phyloP scores from a whole-genome alignment of 1,140 invertebrate species.

The Aleiodes sp. region DNA sequence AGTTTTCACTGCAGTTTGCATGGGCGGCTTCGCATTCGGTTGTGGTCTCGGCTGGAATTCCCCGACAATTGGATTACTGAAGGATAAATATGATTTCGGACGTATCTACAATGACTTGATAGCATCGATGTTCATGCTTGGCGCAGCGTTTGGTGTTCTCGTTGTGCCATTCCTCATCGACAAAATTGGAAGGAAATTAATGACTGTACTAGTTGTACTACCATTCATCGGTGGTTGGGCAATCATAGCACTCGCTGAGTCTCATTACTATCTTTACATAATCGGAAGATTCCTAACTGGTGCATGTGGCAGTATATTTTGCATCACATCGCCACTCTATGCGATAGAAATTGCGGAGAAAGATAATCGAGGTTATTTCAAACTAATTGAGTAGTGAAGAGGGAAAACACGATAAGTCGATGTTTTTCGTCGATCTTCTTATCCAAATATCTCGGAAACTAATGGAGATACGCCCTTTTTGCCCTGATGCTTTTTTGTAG shows the following conservation, averaged over 20 bases:
- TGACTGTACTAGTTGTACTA: slow-evolving; percentile 60
- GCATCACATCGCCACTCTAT: slow-evolving; percentile 67
- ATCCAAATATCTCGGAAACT: no score
- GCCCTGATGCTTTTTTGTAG: no score
- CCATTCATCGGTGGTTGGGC: slow-evolving; percentile 66
- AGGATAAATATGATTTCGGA: slow-evolving; percentile 38
- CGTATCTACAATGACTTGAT: slow-evolving; percentile 59
- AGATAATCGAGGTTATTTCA: slow-evolving; percentile 62
- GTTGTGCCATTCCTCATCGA: slow-evolving; percentile 64
- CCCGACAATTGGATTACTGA: slow-evolving; percentile 58
- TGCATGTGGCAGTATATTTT: slow-evolving; percentile 66
- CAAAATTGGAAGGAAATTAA: slow-evolving; percentile 65
- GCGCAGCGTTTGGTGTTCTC: slow-evolving; percentile 63
- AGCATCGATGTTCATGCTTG: slow-evolving; percentile 63
- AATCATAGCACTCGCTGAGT: slow-evolving; percentile 54
- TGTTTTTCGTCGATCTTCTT: not conserved
- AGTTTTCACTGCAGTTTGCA: slow-evolving; percentile 36
- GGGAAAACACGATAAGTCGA: not conserved
- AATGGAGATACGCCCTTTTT: no score
- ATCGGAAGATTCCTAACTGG: slow-evolving; percentile 65
- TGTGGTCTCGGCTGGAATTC: slow-evolving; percentile 64
- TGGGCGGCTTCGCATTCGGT: slow-evolving; percentile 52
- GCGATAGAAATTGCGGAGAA: slow-evolving; percentile 67
- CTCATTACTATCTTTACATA: slow-evolving; percentile 45
- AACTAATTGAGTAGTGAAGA: not conserved